These are phyloP conservation scores for Eunapius fragilis DNA, from an alignment of 37 sponge, comb jelly and placozoan species.

Conservation along the genomic window DNA sequence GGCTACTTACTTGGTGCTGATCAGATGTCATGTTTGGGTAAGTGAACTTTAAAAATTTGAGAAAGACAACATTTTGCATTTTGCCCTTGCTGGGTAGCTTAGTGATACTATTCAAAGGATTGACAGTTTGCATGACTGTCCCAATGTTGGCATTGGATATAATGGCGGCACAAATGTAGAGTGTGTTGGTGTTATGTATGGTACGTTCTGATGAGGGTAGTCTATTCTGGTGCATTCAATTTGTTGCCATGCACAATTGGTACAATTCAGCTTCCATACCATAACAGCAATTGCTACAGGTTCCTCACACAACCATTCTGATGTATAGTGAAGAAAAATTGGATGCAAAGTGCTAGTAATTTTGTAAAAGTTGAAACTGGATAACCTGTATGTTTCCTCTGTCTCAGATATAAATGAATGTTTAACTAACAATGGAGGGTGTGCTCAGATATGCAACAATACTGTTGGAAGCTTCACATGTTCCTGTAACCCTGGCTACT, in stretches of 20 bases:
- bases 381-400: neutral
- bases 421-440: conserved; percentile 15
- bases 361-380: neutral
- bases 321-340: conserved; percentile 4
- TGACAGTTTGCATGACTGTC: too few species aligned
- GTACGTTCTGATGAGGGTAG: too few species aligned
- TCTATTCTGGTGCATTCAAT: too few species aligned
- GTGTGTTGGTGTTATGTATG: too few species aligned
- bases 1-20: conserved; percentile 17
- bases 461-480: conserved; percentile 12
- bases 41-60: neutral
- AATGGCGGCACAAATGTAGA: too few species aligned
- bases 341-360: too few species aligned
- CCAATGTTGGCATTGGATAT: too few species aligned
- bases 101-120: too few species aligned
- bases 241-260: too few species aligned
- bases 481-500: conserved; percentile 22
- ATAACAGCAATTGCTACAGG: neutral
- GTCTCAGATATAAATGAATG: conserved; percentile 28
- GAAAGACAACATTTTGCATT: neutral
- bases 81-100: too few species aligned
- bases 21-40: conserved; percentile 8
- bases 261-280: too few species aligned
- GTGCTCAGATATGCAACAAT: conserved; percentile 20
- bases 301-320: conserved; percentile 15